Evolutionary conservation across 1,140 invertebrate species (phyloP).

Genomic region (Melitaea cinxia): DNA sequence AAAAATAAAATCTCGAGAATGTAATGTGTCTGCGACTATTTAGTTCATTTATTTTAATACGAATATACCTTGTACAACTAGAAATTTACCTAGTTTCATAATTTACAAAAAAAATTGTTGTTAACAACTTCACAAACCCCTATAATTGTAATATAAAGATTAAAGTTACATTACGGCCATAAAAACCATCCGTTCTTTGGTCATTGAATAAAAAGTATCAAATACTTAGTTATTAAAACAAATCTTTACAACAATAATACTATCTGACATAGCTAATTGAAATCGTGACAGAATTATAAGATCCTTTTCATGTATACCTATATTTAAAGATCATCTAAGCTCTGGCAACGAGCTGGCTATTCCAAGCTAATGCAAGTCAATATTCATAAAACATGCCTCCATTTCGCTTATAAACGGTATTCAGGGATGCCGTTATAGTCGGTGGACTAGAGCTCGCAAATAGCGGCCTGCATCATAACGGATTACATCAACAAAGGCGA

Average conservation of each 20-base stretch:
- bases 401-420: constrained; percentile 59
- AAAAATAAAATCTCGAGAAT: no score
- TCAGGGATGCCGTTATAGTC: constrained; percentile 49
- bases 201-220: neutral
- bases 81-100: no score
- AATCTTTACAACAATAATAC: neutral
- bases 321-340: constrained; percentile 10
- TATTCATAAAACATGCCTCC: constrained; percentile 48
- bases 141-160: no score
- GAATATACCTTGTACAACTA: no score
- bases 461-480: constrained; percentile 48
- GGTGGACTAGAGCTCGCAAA: constrained; percentile 50
- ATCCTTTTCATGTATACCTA: neutral
- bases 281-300: constrained; percentile 15
- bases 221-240: neutral
- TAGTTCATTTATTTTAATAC: no score
- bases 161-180: no score
- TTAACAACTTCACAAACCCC: no score
- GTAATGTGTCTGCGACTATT: no score
- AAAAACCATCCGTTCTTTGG: no score
- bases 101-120: no score
- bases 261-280: neutral
- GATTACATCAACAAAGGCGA: constrained; percentile 36
- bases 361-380: constrained; percentile 33
- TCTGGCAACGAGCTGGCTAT: constrained; percentile 13